Base-by-base conservation (phyloP, 2,113 vertebrate genomes). In the Cyprinus carpio region DNA sequence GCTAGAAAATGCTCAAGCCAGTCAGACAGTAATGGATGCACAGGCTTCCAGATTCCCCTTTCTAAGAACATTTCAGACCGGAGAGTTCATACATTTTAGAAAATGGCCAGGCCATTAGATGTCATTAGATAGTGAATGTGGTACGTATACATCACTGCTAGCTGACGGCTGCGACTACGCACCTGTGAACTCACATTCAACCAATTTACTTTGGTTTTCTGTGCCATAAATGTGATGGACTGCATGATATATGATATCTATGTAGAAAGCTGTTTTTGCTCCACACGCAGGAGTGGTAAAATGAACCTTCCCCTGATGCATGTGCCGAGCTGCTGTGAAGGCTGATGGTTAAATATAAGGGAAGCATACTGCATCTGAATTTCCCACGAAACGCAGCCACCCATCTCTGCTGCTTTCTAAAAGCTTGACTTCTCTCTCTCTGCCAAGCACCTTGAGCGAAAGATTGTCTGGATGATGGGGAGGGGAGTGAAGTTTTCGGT, bases 401-500 rank as follows among this genome's bases (percentile, higher is more conserved):
- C 27, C 27, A 4, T 54, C 16, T 58, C 20, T 27, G 1, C n/a
- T 51, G 65, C 49, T 82, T 27, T 13, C 46, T 60, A 60, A 60
- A 60, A 60, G 56, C 56, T 60, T 72, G 64, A 31, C 20, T 60
- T 9, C 79, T 60, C 46, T 84, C 25, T 31, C 23, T 72, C 11
- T 64, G 37, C 23, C 27, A 43, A 54, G 62, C 40, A 60, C 67
- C 13, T 74, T 64, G 60, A 86, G 78, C 43, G 84, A 74, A 51
- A 79, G 29, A 71, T 9, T 51, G 64, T 49, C 78, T 54, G 37
- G 80, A 34, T 31, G 65, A 2, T 12, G 49, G 71, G 71, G 7
- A 84, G 72, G 75, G 75, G 58, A 84, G 64, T 23, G 43, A 23
- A 75, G 46, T 23, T 83, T 71, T 43, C 27, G 6, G 79, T 88